Evolutionary conservation across 2,888 invertebrate species (phyloP).

Genomic region (Rhodophaea formosa): DNA sequence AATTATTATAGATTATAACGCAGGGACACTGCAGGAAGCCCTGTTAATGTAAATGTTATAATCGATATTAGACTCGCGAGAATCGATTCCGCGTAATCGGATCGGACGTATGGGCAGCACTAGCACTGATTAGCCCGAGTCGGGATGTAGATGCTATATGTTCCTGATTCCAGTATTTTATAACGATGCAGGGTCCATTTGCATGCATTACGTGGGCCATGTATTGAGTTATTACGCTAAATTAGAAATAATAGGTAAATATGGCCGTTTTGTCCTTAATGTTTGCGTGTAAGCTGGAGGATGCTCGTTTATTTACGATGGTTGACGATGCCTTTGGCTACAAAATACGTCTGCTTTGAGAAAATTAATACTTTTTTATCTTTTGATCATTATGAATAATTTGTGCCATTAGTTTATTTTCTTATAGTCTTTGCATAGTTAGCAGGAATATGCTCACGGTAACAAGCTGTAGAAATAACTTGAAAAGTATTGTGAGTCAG

Average conservation of each 20-base stretch:
- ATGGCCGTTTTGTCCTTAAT: slow-evolving; percentile 49
- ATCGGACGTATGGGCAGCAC: slow-evolving; percentile 56
- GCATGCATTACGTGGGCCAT: slow-evolving; percentile 62
- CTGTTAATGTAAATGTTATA: slow-evolving; percentile 64
- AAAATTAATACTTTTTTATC: too few species aligned
- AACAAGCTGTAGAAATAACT: too few species aligned
- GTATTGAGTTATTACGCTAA: slow-evolving; percentile 62
- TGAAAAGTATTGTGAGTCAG: too few species aligned
- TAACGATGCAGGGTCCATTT: slow-evolving; percentile 60
- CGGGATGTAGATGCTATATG: slow-evolving; percentile 3
- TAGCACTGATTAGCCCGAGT: slow-evolving; percentile 56
- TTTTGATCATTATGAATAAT: too few species aligned
- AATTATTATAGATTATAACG: slow-evolving; percentile 60
- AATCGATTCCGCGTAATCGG: slow-evolving; percentile 67
- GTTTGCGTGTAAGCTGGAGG: neutral
- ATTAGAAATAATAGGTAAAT: slow-evolving; percentile 60
- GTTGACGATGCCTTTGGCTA: neutral
- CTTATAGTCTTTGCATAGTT: too few species aligned
- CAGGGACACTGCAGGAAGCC: slow-evolving; percentile 54
- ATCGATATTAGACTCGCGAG: slow-evolving; percentile 65
- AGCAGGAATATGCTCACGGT: too few species aligned
- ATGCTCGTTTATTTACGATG: neutral
- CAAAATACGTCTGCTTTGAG: neutral
- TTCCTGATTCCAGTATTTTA: slow-evolving; percentile 28
- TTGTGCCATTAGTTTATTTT: too few species aligned